Base-by-base conservation (phyloP, 2,888 invertebrate genomes). In the Cenopis cana region DNA sequence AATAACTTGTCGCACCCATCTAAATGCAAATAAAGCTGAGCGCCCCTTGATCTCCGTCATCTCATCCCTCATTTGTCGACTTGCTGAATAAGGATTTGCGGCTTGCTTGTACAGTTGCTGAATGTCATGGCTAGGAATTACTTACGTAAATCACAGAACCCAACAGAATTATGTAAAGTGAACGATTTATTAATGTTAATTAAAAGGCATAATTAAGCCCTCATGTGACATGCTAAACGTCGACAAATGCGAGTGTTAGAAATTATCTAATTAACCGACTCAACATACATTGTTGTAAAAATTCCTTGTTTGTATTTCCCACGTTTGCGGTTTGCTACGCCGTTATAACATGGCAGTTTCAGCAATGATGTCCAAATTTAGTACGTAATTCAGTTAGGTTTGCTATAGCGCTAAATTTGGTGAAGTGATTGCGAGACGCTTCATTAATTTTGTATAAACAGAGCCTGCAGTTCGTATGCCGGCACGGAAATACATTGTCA, bases 21-120 rank as follows among this genome's bases (percentile, higher is more conserved):
- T 89, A 90, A 87, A 92, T 91, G 91, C 88, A 90, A 92, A 92
- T 92, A 88, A 80, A 83, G 81, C 77, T 76, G 81, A 82, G 82
- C 79, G 81, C 80, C 83, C 87, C 90, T 85, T 85, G 87, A 88
- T 88, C 88, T 87, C 86, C 78, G 85, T 85, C 77, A 83, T 80
- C 83, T 82, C 83, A 83, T 87, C 88, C 89, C 89, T 89, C 89
- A 90, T 91, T 91, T 90, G 89, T 89, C 84, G 78, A 69, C 74
- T 75, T 74, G 77, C 73, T 74, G 72, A 69, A 73, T 77, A 78
- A 79, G 80, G 79, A 80, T 79, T 79, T 78, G 75, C 68, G 68
- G 68, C 60, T 60, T 67, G 57, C 65, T 49, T 59, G 49, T 50
- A 71, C 67, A 56, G 20, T 56, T 67, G 60, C 60, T 66, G 54